Base-by-base conservation (phyloP, 2,888 invertebrate genomes). In the Torymus tubicola region DNA sequence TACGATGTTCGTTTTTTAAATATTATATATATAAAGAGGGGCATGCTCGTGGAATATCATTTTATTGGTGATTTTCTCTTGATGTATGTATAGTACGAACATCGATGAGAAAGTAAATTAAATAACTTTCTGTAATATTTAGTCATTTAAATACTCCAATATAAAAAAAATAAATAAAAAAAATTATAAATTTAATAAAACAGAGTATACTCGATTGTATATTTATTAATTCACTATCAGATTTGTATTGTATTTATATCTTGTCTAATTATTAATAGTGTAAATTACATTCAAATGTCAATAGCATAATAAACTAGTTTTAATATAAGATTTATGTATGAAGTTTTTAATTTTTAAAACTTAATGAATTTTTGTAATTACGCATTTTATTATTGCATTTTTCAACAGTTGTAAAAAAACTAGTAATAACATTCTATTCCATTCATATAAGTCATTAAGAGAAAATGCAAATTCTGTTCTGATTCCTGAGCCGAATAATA, bases 1-100 rank as follows among this genome's bases (percentile, higher is more conserved):
- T 71, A 71, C 13, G 31, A 73, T 78, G 63, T 64, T 74, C 74
- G 73, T 80, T 74, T 73, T 79, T 42, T 42, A 8, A 42, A 42
- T 42, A 21, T 78, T 71, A 65, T 60, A 71, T 61, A 74, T 74
- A 67, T 53, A 68, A 70, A 52, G 73, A 42, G 52, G 70, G 74
- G 80, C 74, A 74, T 74, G 74, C 65, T 42, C 57, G 69, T 70
- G 58, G 58, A 69, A 72, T 71, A 78, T 69, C 55, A 69, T 74
- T 74, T 70, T 63, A 64, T 69, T 69, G 16, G 58, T 74, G 42
- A 42, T 42, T 42, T 42, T 8, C 42, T 42, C 42, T 42, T 42
- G 42, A 42, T 42, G 42, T 42, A 42, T 42, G 8, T 42, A 42
- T 42, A 42, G 42, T 42, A 42, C 42, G 5, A 42, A 42, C 42